A percentile compares a stretch with the other conserved stretches of the same genome.
These are phyloP conservation scores for Parascotia fuliginaria DNA, from an alignment of 2,888 invertebrate genomes.

Conservation along the genomic window DNA sequence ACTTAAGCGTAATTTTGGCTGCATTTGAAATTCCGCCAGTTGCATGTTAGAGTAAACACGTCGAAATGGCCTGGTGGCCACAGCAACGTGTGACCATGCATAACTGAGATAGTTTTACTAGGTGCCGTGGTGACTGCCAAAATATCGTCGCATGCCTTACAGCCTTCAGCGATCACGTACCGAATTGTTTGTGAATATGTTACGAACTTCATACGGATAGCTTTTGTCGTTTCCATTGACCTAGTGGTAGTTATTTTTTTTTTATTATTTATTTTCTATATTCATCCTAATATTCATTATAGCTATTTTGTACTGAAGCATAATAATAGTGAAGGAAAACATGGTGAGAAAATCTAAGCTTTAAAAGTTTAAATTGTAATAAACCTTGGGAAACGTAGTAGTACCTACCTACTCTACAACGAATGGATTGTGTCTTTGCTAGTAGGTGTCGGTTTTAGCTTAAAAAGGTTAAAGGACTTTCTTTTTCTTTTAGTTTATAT, in stretches of 20 bases:
- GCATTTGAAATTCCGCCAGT: constrained; percentile 36
- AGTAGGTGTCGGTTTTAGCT: no score
- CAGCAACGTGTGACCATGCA: constrained; percentile 46
- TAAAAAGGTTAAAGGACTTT: no score
- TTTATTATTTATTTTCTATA: no score
- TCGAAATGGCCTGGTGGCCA: constrained; percentile 28
- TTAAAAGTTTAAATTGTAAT: no score
- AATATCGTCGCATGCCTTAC: constrained; percentile 25
- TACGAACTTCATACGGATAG: neutral
- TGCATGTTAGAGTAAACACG: constrained; percentile 45
- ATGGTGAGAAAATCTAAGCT: no score
- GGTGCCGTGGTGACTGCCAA: constrained; percentile 19
- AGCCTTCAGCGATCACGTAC: constrained; percentile 13
- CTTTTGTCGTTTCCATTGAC: neutral
- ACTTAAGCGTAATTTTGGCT: constrained; percentile 27
- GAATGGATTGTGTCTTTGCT: no score
- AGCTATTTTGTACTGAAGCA: no score
- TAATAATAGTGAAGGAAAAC: no score
- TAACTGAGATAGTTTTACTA: constrained; percentile 39
- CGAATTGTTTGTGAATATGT: constrained; percentile 19
- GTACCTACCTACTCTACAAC: no score
- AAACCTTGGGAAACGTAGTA: no score
- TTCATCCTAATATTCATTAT: no score
- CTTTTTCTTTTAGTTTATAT: no score
- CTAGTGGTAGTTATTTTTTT: neutral